phyloP scores from a whole-genome alignment of 1,140 invertebrate genomes.

The Drosophila nannoptera region DNA sequence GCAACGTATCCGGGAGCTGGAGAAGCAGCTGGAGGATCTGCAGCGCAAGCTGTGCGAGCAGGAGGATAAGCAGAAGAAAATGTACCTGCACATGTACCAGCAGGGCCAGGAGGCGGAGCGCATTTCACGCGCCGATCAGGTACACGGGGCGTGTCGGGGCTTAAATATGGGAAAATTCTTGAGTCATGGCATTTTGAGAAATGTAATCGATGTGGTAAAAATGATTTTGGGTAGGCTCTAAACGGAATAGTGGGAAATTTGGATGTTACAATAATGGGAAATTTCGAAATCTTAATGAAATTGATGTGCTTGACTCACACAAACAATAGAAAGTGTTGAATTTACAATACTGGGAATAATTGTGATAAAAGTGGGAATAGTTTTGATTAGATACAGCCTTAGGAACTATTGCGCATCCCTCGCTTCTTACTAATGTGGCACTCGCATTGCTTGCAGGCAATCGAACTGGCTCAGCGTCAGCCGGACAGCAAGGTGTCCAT shows the following conservation, averaged over 20 bases:
- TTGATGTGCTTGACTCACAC: too few species aligned
- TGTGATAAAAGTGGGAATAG: too few species aligned
- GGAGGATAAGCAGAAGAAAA: slow-evolving; percentile 86
- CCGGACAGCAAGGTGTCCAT: slow-evolving; percentile 84
- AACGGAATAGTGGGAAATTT: background rate
- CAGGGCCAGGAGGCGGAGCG: slow-evolving; percentile 89
- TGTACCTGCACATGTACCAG: slow-evolving; percentile 90
- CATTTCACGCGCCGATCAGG: slow-evolving; percentile 84
- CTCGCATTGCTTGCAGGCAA: slow-evolving; percentile 79
- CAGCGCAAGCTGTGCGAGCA: slow-evolving; percentile 85
- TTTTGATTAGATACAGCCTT: too few species aligned
- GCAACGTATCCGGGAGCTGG: slow-evolving; percentile 83
- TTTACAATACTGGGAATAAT: too few species aligned
- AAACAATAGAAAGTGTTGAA: too few species aligned
- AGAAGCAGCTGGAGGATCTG: slow-evolving; percentile 84
- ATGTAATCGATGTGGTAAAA: background rate
- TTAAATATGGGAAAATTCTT: background rate
- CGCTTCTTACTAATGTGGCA: slow-evolving; percentile 8
- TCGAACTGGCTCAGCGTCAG: slow-evolving; percentile 81
- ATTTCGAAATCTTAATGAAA: background rate
- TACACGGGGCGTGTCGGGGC: slow-evolving; percentile 57
- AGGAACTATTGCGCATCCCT: too few species aligned
- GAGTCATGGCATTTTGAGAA: background rate
- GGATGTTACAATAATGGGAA: background rate
- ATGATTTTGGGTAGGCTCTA: too few species aligned